Evolutionary conservation across 1,140 invertebrate genomes (phyloP), one percentile per base, ranked within the genome.

Genomic region (Atta colombica): DNA sequence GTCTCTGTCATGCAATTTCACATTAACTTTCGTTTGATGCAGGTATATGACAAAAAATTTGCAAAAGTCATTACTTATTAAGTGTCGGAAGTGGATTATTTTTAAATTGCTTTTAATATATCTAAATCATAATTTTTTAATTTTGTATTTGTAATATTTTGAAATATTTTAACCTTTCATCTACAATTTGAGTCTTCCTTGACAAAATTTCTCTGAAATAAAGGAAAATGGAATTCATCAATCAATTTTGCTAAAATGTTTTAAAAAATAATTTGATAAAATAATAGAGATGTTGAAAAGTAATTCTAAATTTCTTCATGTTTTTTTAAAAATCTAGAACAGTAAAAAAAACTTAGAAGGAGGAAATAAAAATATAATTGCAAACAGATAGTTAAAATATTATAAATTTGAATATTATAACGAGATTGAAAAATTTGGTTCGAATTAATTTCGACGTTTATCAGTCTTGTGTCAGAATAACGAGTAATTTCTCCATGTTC

Each of bases 1-100:
- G 91, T 88, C 86, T 87, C 85, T 53, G 89, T 91, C 85, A 89
- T 87, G 91, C 91, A 86, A 75, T 88, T 92, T 85, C 51, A 53
- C 39, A 14, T 84, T 60, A 84, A 74, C 55, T 74, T 84, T 51
- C 39, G 14, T 74, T 75, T 63, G 14, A 84, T 63, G 21, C 68
- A 6, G 12, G 7, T 18, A 53, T 49, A 45, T 66, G 39, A n/a
- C 53, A 25, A 25, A 25, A 25, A 25, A n/a, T n/a, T 82, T 71
- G 53, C 35, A 49, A 61, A 84, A 84, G 8, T 51, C 18, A 18
- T 25, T 39, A 28, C 12, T 82, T n/a, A 58, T n/a, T 72, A 61
- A 6, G 68, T 18, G 18, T 60, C 16, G 16, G n/a, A 45, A 21
- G 8, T 2, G 65, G 2, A 53, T 28, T 25, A 25, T 28, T 72